Evolutionary conservation across 2,113 vertebrate genomes (phyloP).

Genomic region (Plectropomus leopardus): DNA sequence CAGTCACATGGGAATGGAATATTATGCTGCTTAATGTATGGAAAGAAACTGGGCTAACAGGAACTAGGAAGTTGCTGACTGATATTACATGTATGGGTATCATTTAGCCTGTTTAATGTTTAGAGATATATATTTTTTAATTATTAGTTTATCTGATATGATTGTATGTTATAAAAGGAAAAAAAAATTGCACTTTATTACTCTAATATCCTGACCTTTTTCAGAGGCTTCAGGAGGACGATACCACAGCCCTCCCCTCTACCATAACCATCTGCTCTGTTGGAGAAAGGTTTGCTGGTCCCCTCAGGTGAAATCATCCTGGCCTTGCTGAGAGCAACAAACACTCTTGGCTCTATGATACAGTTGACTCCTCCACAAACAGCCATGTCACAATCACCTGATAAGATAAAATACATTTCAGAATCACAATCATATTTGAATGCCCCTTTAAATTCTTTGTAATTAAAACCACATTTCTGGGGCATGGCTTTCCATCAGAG

Average conservation of each 20-base stretch:
- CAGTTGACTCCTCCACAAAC: slow-evolving; percentile 89
- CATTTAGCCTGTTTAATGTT: neutral
- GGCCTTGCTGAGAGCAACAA: slow-evolving; percentile 90
- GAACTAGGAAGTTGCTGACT: neutral
- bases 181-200: neutral
- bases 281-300: slow-evolving; percentile 90
- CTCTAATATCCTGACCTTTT: slow-evolving; percentile 79
- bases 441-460: no score
- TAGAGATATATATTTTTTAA: neutral
- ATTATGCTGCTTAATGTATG: neutral
- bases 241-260: slow-evolving; percentile 92
- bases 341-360: slow-evolving; percentile 86
- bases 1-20: neutral
- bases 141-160: neutral
- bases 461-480: neutral
- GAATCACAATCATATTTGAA: neutral
- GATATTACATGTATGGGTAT: neutral
- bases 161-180: neutral
- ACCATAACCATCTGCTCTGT: slow-evolving; percentile 89
- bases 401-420: neutral
- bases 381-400: slow-evolving; percentile 92
- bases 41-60: neutral
- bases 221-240: slow-evolving; percentile 87
- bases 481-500: neutral
- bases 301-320: slow-evolving; percentile 91